Conservation (phyloP, 2,797 vertebrate species). For the Notolabrus celidotus region DNA sequence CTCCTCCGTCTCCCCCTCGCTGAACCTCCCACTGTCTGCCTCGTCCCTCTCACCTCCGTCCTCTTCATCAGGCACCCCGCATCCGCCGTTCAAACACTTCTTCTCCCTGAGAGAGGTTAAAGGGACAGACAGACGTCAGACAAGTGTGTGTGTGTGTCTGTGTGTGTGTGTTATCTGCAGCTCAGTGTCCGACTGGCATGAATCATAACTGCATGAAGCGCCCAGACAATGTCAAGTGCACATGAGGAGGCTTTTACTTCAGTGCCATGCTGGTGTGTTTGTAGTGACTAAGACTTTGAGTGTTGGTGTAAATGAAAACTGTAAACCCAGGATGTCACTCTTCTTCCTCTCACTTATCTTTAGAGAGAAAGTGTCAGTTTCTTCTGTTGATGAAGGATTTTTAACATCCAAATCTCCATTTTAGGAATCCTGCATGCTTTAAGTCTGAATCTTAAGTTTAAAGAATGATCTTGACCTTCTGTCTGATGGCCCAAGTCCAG, state of each 20-base stretch:
- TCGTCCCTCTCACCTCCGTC: constrained; percentile 89
- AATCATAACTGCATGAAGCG: constrained; percentile 35
- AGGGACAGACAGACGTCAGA: constrained; percentile 36
- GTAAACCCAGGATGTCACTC: constrained; percentile 7
- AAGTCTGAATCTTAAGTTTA: neutral
- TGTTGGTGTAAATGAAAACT: constrained; percentile 29
- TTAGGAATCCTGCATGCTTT: neutral
- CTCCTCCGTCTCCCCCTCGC: constrained; percentile 90
- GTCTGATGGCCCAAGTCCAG: constrained; percentile 73
- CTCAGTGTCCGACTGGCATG: constrained; percentile 25
- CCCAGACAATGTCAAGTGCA: constrained; percentile 20
- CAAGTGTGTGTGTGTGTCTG: neutral
- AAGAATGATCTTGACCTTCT: constrained; percentile 65
- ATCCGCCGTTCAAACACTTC: constrained; percentile 94
- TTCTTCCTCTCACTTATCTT: constrained; percentile 8
- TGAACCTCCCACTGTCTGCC: constrained; percentile 83
- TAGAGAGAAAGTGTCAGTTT: constrained; percentile 5
- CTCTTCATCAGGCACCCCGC: constrained; percentile 92
- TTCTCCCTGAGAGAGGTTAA: constrained; percentile 79
- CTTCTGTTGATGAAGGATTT: neutral
- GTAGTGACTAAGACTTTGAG: constrained; percentile 38
- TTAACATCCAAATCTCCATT: neutral
- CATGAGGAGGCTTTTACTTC: constrained; percentile 35
- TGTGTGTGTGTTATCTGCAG: constrained; percentile 14
- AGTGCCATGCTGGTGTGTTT: constrained; percentile 23